Percentiles rank a stretch among this genome's conserved stretches.
These are phyloP conservation scores for Sphyrna mokarran DNA, from an alignment of 2,113 vertebrate species.

Conservation along the genomic window DNA sequence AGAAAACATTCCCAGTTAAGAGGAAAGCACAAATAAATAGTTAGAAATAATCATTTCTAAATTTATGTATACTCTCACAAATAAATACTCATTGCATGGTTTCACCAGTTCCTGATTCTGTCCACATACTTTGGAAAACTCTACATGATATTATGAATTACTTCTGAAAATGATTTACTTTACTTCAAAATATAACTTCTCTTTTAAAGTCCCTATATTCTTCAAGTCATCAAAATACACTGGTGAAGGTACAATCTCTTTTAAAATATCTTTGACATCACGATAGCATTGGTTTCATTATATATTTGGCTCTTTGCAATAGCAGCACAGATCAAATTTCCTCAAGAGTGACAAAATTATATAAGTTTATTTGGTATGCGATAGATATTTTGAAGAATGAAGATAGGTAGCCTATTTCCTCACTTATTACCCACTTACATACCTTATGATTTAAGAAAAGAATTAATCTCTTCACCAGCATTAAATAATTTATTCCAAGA, in stretches of 20 bases:
- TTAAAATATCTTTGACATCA: neutral
- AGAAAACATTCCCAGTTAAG: neutral
- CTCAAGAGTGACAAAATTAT: neutral
- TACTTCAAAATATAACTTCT: neutral
- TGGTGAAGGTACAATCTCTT: neutral
- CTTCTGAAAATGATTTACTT: neutral
- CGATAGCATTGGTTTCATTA: neutral
- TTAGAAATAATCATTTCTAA: neutral
- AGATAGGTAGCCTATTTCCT: neutral
- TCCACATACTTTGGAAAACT: neutral
- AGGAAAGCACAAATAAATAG: neutral
- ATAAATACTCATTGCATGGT: constrained; percentile 47
- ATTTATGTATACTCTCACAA: neutral
- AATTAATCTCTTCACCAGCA: too few relatives aligned
- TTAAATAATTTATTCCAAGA: too few relatives aligned
- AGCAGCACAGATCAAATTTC: neutral
- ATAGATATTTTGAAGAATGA: neutral
- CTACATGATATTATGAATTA: neutral
- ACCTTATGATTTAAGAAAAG: neutral
- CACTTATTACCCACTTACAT: neutral
- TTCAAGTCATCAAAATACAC: neutral
- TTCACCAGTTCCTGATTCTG: constrained; percentile 23
- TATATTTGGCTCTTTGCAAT: neutral
- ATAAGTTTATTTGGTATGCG: neutral
- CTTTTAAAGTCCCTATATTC: neutral